A percentile compares a stretch with the other conserved stretches of the same genome.
phyloP scores from a whole-genome alignment of 2,797 vertebrate genomes.

The Periparus ater region DNA sequence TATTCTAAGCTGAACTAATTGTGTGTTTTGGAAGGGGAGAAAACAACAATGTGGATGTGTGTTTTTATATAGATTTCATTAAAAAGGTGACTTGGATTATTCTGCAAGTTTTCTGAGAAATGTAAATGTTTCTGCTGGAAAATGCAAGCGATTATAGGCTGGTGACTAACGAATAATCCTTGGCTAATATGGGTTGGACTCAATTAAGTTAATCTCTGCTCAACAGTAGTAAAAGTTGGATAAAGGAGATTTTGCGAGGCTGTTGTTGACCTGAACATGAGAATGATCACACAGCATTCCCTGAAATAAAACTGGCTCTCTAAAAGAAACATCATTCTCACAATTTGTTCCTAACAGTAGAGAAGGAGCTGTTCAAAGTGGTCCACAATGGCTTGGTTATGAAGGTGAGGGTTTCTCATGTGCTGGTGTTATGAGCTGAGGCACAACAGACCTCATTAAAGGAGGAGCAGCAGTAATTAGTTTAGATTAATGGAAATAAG shows the following conservation, averaged over 20 bases:
- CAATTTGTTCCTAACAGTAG: not conserved
- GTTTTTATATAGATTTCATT: not conserved
- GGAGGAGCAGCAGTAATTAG: not conserved
- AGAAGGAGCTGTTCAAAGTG: not conserved
- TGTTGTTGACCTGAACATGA: not conserved
- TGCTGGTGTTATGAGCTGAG: not conserved
- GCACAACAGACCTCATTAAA: not conserved
- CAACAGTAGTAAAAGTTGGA: conserved; percentile 49
- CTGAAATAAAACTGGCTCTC: not conserved
- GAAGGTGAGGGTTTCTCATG: not conserved
- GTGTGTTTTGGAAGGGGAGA: not conserved
- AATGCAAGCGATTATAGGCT: conserved; percentile 13
- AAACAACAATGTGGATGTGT: not conserved
- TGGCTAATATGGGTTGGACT: not conserved
- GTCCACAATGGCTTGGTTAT: not conserved
- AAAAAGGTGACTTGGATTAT: conserved; percentile 47
- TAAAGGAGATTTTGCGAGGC: conserved; percentile 24
- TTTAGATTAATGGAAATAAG: conserved; percentile 22
- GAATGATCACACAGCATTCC: not conserved
- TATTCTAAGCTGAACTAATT: conserved; percentile 3
- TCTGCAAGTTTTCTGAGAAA: not conserved
- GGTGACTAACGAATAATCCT: conserved; percentile 40
- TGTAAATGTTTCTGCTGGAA: conserved; percentile 18
- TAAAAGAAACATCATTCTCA: not conserved
- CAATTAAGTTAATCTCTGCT: conserved; percentile 55